These are phyloP conservation scores for Myotis brandtii DNA, from an alignment of 2,113 vertebrate species.

Conservation along the genomic window DNA sequence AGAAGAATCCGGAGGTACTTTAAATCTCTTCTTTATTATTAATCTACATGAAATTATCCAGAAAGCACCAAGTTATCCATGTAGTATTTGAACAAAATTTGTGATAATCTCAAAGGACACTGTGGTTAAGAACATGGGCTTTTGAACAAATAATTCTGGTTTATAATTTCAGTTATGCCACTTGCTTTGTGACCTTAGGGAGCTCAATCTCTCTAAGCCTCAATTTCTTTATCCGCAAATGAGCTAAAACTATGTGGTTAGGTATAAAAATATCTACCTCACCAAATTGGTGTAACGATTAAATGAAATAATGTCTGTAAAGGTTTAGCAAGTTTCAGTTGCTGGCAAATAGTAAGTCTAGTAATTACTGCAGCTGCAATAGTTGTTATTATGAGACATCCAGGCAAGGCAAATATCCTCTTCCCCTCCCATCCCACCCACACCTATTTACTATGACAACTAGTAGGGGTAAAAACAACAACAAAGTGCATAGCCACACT, in stretches of 20 bases:
- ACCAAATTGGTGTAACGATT: background rate
- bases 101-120: background rate
- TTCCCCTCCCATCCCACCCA: background rate
- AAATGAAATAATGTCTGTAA: background rate
- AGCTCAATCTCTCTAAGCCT: slow-evolving; percentile 5
- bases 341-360: background rate
- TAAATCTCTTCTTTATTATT: background rate
- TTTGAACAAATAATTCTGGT: background rate
- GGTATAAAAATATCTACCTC: background rate
- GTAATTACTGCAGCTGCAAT: background rate
- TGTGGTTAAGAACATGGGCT: background rate
- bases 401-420: background rate
- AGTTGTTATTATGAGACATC: background rate
- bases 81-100: slow-evolving; percentile 27
- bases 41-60: background rate
- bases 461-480: background rate
- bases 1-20: background rate
- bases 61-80: background rate
- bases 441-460: background rate
- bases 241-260: background rate
- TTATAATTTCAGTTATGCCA: slow-evolving; percentile 16
- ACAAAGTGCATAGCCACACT: background rate
- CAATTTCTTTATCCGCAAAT: slow-evolving; percentile 30
- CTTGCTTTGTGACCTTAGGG: background rate
- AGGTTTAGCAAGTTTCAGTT: background rate